Evolutionary conservation across 1,140 invertebrate species (phyloP), one percentile per base, ranked within the genome.

Genomic region (Drosophila erecta): DNA sequence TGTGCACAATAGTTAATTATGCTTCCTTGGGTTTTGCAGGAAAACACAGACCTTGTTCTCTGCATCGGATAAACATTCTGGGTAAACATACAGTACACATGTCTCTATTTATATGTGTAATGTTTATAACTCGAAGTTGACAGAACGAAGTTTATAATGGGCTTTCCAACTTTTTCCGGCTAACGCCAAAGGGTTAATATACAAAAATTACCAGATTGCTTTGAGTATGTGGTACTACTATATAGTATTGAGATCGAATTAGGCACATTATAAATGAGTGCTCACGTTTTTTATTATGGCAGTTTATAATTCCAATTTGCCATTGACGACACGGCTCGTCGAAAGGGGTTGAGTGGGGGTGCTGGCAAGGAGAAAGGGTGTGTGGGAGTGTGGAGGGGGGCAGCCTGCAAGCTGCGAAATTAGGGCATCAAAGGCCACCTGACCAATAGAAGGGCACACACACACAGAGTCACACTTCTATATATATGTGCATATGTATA

Each of bases 361-460:
- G 30, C 30, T 30, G 37, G 12, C 12, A 4, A 3, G 10, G 35
- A 44, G 41, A 44, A 20, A 20, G 41, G 37, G 69, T 11, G 6
- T 17, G n/a, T 11, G 46, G 22, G 12, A 50, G 12, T 6, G 27
- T 27, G 20, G 20, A 17, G 35, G 27, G 35, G 57, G 37, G 30
- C 50, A 69, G 37, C 47, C 38, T 56, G 59, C 72, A 75, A 56
- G 53, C 53, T 76, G 53, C 40, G 37, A 76, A 86, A 81, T 86
- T 86, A 89, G 83, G 83, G 83, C 83, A 86, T 83, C 75, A 87
- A 79, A 86, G 81, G 83, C 81, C 83, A 86, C 79, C 79, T 86
- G 81, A 85, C 81, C 81, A 85, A 85, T 77, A 73, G 81, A 83
- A 86, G 84, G 57, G 58, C 41, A 76, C 72, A 76, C 72, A 57